These are phyloP conservation scores for Asteroscopus sphinx DNA, from an alignment of 2,888 invertebrate species.

Conservation along the genomic window DNA sequence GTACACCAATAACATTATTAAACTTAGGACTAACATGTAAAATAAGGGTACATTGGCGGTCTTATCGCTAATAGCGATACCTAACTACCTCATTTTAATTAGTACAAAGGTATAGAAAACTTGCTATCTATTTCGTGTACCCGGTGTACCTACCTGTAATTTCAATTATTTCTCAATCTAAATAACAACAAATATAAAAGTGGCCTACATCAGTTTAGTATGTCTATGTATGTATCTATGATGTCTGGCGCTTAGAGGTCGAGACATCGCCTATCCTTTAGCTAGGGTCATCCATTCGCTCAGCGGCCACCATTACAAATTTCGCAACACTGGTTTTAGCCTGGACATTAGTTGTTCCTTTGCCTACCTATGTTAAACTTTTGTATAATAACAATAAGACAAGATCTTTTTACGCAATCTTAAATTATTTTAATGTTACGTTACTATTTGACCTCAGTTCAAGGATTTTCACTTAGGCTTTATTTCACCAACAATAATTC, in stretches of 20 bases:
- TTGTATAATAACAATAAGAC: constrained; percentile 20
- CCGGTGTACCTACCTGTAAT: too few relatives aligned
- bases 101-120: too few relatives aligned
- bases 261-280: constrained; percentile 59
- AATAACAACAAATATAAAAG: too few relatives aligned
- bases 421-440: constrained; percentile 38
- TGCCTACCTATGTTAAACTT: constrained; percentile 22
- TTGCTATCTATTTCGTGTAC: too few relatives aligned
- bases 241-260: constrained; percentile 57
- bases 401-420: constrained; percentile 36
- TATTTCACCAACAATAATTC: too few relatives aligned
- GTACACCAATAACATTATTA: too few relatives aligned
- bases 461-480: constrained; percentile 40
- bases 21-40: too few relatives aligned
- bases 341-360: constrained; percentile 37
- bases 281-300: constrained; percentile 71
- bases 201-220: too few relatives aligned
- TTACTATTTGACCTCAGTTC: constrained; percentile 36
- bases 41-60: too few relatives aligned
- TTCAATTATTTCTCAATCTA: too few relatives aligned
- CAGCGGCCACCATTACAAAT: constrained; percentile 58
- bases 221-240: constrained; percentile 3
- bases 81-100: too few relatives aligned
- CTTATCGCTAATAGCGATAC: too few relatives aligned
- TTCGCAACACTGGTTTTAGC: constrained; percentile 56